Evolutionary conservation across 2,888 invertebrate genomes (phyloP).

Genomic region (Junonia oenone): DNA sequence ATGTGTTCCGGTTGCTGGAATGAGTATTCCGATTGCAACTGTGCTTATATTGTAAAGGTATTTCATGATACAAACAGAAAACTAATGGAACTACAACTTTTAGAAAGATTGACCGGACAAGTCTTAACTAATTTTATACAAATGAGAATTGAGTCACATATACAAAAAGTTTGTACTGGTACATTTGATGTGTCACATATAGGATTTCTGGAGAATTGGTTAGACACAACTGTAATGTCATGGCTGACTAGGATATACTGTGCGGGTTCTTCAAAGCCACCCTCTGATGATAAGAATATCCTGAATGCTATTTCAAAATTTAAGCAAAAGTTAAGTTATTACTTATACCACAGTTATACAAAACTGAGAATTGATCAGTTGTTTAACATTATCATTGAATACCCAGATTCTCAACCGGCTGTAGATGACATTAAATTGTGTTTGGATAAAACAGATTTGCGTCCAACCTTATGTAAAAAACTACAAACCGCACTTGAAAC

Average conservation of each 20-base stretch:
- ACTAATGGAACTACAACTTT: slow-evolving; percentile 86
- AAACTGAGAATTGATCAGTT: slow-evolving; percentile 93
- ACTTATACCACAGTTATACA: slow-evolving; percentile 93
- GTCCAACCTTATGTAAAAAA: slow-evolving; percentile 86
- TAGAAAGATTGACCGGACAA: slow-evolving; percentile 91
- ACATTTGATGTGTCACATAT: slow-evolving; percentile 92
- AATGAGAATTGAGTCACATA: slow-evolving; percentile 88
- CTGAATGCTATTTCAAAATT: slow-evolving; percentile 82
- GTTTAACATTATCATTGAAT: slow-evolving; percentile 98
- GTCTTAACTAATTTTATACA: slow-evolving; percentile 91
- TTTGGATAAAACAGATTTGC: slow-evolving; percentile 90
- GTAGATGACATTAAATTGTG: slow-evolving; percentile 93
- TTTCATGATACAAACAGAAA: slow-evolving; percentile 89
- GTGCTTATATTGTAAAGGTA: slow-evolving; percentile 82
- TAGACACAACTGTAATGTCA: slow-evolving; percentile 89
- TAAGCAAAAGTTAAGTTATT: slow-evolving; percentile 88
- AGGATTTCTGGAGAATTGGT: slow-evolving; percentile 89
- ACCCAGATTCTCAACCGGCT: slow-evolving; percentile 96
- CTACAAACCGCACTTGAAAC: slow-evolving; percentile 91
- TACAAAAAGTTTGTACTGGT: slow-evolving; percentile 91
- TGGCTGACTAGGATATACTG: slow-evolving; percentile 93
- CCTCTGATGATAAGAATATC: slow-evolving; percentile 75
- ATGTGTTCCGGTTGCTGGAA: slow-evolving; percentile 87
- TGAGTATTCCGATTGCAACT: slow-evolving; percentile 78
- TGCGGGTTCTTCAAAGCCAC: slow-evolving; percentile 80